Base-by-base conservation (phyloP, 1,140 invertebrate species). In the Papilio xuthus region DNA sequence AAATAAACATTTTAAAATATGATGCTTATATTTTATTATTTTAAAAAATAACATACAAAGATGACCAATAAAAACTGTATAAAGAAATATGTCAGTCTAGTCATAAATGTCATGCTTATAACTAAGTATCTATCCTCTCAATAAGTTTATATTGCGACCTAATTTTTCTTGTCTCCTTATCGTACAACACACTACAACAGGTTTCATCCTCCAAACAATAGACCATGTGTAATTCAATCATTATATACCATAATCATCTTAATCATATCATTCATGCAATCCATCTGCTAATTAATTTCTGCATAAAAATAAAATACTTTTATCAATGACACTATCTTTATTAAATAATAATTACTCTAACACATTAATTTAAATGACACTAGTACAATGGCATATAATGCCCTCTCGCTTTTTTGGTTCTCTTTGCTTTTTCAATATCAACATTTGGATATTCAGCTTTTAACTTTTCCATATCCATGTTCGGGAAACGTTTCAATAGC, bases 401-500 rank as follows among this genome's bases (percentile, higher is more conserved):
- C 67, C 96, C 96, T 81, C 95, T 93, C 15, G 94, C 88, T 90
- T 95, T 96, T 80, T 94, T 95, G 63, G 85, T 88, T 4, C 86
- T 84, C 83, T 94, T 95, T 0, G 96, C 88, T 91, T 95, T 96
- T 79, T 97, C 95, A 79, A 98, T 92, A 92, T 98, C 94, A 18
- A 97, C 96, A 91, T 96, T 90, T 15, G 98, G 97, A 94, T 96
- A 98, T 87, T 96, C 93, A 81, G 95, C 92, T 90, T 97, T 95
- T 15, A 98, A 80, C 72, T 95, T 94, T 80, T 96, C 95, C 86
- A 96, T 87, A 89, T 98, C 96, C 85, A 97, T 91, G 86, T 98
- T 94, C 13, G 97, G 97, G 90, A 97, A 98, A 73, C 95, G 93
- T 80, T 96, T 96, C 13, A 98, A 82, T 28, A 98, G 89, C 47